These are phyloP conservation scores for Enteromius radiatus DNA, from an alignment of 2,797 vertebrate genomes.

Conservation along the genomic window DNA sequence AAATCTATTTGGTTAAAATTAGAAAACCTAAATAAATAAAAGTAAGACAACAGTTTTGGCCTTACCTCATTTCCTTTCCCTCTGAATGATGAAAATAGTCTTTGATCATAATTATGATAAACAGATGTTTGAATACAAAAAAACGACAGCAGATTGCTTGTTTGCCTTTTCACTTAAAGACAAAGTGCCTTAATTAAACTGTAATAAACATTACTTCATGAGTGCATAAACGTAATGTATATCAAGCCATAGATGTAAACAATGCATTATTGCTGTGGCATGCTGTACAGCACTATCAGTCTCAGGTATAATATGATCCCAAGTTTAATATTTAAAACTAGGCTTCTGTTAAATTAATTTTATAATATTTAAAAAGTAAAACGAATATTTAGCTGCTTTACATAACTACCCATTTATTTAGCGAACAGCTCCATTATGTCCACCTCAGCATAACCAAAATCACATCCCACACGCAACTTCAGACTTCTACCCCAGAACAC, in stretches of 20 bases:
- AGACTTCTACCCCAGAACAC: neutral
- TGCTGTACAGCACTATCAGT: neutral
- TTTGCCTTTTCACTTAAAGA: neutral
- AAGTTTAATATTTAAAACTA: neutral
- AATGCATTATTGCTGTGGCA: neutral
- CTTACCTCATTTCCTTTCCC: neutral
- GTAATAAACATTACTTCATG: neutral
- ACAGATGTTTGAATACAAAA: constrained; percentile 7
- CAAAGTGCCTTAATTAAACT: neutral
- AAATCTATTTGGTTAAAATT: neutral
- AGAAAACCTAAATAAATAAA: neutral
- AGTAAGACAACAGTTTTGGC: neutral
- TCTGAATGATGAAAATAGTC: neutral
- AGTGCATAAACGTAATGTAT: neutral
- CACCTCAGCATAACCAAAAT: neutral
- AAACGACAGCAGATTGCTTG: neutral
- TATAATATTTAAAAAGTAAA: neutral
- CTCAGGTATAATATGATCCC: neutral
- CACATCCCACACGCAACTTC: constrained; percentile 24
- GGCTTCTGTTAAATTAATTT: neutral
- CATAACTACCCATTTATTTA: constrained; percentile 1
- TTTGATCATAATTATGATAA: constrained; percentile 6
- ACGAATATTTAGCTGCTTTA: neutral
- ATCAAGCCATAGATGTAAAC: constrained; percentile 6
- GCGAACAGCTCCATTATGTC: neutral